These are phyloP conservation scores for Seriola quinqueradiata DNA, from an alignment of 2,113 vertebrate genomes.

Conservation along the genomic window DNA sequence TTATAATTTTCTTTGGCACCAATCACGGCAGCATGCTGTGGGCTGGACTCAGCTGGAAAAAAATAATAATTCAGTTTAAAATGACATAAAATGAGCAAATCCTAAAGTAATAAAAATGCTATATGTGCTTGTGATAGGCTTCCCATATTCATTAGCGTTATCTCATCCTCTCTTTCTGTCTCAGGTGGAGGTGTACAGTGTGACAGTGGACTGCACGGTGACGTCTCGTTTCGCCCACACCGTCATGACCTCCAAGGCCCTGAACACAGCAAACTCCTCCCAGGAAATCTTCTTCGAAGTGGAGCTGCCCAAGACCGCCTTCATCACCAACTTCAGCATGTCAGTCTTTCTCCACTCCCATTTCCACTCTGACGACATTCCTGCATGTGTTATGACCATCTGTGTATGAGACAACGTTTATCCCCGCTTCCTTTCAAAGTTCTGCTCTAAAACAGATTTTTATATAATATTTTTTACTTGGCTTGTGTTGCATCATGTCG, in stretches of 20 bases:
- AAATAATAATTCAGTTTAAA: background rate
- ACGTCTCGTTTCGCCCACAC: slow-evolving; percentile 92
- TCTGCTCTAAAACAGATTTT: background rate
- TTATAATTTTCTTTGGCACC: slow-evolving; percentile 16
- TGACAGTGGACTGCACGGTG: slow-evolving; percentile 90
- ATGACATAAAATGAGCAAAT: background rate
- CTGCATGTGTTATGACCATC: background rate
- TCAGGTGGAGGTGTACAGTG: slow-evolving; percentile 81
- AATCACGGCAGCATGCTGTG: background rate
- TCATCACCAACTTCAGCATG: slow-evolving; percentile 98
- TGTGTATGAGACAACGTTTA: background rate
- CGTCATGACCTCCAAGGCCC: slow-evolving; percentile 90
- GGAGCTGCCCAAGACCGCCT: slow-evolving; percentile 94
- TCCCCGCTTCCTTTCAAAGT: no score
- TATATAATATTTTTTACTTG: background rate
- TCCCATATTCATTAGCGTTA: background rate
- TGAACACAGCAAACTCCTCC: slow-evolving; percentile 87
- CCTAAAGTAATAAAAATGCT: no score
- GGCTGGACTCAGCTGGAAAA: background rate
- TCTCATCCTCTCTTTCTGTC: background rate
- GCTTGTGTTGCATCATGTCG: slow-evolving; percentile 78
- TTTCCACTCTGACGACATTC: background rate
- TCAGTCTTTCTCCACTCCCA: slow-evolving; percentile 72
- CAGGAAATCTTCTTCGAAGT: slow-evolving; percentile 92
- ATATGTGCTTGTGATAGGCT: background rate